Conservation (phyloP, 2,113 vertebrate species). For the Platichthys stellatus region DNA sequence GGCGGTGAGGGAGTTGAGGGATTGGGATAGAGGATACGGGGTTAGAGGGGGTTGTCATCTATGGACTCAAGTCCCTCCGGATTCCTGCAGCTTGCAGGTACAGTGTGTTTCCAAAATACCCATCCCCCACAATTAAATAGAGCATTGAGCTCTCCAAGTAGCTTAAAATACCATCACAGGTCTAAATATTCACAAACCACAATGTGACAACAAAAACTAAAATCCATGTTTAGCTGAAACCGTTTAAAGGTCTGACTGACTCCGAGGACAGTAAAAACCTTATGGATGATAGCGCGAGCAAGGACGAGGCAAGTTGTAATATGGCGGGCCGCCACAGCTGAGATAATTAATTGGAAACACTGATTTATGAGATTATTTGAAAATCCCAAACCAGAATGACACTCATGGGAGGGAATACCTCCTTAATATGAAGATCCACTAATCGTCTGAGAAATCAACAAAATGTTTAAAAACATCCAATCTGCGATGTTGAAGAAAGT, state of each 20-base stretch:
- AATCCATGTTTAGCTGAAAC: neutral
- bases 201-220: neutral
- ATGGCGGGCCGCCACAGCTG: too few species aligned
- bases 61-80: slow-evolving; percentile 57
- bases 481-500: too few species aligned
- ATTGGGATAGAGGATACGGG: neutral
- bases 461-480: too few species aligned
- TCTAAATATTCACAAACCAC: slow-evolving; percentile 31
- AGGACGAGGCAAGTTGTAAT: neutral
- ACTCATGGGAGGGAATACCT: too few species aligned
- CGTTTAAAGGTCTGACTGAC: too few species aligned
- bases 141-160: neutral
- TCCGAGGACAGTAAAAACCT: neutral
- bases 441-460: too few species aligned
- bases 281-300: neutral
- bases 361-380: too few species aligned
- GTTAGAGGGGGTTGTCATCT: slow-evolving; percentile 50
- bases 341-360: too few species aligned
- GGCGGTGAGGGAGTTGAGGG: slow-evolving; percentile 22
- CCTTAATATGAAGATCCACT: too few species aligned
- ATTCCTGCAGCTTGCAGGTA: slow-evolving; percentile 65
- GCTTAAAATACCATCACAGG: slow-evolving; percentile 23
- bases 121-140: slow-evolving; percentile 16
- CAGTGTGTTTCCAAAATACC: slow-evolving; percentile 22
- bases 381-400: too few species aligned